A percentile compares a stretch with the other conserved stretches of the same genome.
Evolutionary conservation across 2,113 vertebrate species (phyloP).

Genomic region (Talpa occidentalis): DNA sequence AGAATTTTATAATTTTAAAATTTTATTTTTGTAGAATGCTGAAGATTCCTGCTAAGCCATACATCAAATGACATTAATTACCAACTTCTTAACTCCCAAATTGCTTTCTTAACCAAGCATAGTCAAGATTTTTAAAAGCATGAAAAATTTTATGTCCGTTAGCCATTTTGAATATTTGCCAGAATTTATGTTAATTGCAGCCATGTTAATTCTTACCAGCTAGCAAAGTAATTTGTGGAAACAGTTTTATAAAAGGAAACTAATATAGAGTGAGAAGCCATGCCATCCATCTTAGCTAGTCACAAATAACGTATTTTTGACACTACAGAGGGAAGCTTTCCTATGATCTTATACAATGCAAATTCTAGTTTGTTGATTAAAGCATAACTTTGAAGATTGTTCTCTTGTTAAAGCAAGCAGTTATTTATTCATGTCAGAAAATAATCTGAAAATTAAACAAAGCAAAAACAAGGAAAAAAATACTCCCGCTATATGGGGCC

Average conservation of each 20-base stretch:
- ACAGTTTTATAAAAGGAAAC: constrained; percentile 16
- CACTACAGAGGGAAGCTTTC: neutral
- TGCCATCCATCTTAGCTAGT: neutral
- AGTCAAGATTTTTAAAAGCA: neutral
- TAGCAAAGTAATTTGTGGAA: neutral
- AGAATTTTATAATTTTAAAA: neutral
- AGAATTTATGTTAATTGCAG: neutral
- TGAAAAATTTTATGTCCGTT: neutral
- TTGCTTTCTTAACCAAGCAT: neutral
- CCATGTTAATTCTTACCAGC: neutral
- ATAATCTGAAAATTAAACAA: constrained; percentile 22
- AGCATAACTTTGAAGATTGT: neutral
- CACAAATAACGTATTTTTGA: neutral
- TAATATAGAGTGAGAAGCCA: neutral
- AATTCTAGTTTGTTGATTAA: constrained; percentile 26
- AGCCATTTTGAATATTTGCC: neutral
- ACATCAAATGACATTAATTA: neutral
- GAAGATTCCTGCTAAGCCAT: neutral
- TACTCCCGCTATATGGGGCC: no score
- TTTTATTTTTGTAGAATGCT: neutral
- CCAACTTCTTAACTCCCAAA: neutral
- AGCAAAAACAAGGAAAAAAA: neutral
- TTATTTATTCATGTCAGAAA: constrained; percentile 36
- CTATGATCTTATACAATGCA: neutral
- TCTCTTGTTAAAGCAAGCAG: neutral